These are phyloP conservation scores for Porites evermanni DNA, from an alignment of 92 coral and sea anemone genomes.

Conservation along the genomic window DNA sequence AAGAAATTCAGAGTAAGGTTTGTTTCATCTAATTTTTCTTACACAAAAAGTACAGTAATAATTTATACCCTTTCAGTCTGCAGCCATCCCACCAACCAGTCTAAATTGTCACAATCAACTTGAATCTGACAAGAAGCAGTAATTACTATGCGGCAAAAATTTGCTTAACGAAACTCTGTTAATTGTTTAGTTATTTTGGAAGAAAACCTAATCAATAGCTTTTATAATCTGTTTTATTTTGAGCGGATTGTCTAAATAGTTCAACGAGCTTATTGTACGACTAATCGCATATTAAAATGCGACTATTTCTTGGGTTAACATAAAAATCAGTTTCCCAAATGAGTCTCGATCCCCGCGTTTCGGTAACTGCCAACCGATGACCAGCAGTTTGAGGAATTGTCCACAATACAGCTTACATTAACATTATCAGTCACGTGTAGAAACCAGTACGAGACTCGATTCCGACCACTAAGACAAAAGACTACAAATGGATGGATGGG, in stretches of 20 bases:
- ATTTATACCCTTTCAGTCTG: neutral
- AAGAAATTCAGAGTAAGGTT: too few species aligned
- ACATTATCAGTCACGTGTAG: slow-evolving; percentile 1
- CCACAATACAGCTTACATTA: neutral
- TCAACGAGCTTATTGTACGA: too few species aligned
- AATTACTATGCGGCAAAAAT: neutral
- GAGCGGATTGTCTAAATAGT: neutral
- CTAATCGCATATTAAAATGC: too few species aligned
- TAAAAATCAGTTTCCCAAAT: too few species aligned
- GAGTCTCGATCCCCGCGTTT: neutral
- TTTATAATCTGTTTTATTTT: neutral
- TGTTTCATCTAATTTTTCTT: too few species aligned
- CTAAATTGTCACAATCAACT: neutral
- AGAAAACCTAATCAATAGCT: neutral
- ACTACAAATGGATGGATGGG: slow-evolving; percentile 6
- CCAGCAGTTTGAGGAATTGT: slow-evolving; percentile 10
- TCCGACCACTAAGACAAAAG: neutral
- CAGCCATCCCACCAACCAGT: neutral
- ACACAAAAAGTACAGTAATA: too few species aligned
- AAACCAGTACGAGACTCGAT: slow-evolving; percentile 3
- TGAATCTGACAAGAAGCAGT: slow-evolving; percentile 1
- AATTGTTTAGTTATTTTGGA: slow-evolving; percentile 7
- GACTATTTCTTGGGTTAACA: too few species aligned
- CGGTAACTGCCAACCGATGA: neutral
- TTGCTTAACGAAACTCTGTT: slow-evolving; percentile 3